A percentile compares a stretch with the other conserved stretches of the same genome.
phyloP scores from a whole-genome alignment of 2,113 vertebrate species.

The Anguilla rostrata region DNA sequence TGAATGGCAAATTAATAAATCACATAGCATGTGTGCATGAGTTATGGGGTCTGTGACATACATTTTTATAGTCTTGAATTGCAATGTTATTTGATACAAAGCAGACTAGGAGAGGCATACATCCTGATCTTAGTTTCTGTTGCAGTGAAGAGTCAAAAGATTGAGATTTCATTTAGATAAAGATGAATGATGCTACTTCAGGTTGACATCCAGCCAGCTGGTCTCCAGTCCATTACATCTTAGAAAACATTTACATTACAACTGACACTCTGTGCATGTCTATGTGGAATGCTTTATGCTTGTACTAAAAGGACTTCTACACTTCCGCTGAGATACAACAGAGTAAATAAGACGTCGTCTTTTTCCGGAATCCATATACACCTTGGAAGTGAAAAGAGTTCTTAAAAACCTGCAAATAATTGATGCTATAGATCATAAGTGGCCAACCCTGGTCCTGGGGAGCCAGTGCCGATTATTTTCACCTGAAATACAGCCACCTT shows the following conservation, averaged over 20 bases:
- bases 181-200: neutral
- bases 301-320: neutral
- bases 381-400: neutral
- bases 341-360: neutral
- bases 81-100: neutral
- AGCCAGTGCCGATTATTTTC: no score
- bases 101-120: neutral
- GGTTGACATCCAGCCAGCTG: neutral
- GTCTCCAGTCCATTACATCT: neutral
- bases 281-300: neutral
- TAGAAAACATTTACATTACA: neutral
- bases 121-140: neutral
- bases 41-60: neutral
- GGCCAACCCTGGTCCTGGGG: no score
- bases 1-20: neutral
- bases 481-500: no score
- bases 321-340: neutral
- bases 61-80: neutral
- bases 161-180: neutral
- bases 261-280: neutral
- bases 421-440: neutral
- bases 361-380: neutral
- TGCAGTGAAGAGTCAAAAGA: neutral
- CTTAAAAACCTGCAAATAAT: neutral
- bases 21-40: neutral